Base-by-base conservation (phyloP, 2,888 invertebrate genomes). In the Rhimphoctona megacephalus region DNA sequence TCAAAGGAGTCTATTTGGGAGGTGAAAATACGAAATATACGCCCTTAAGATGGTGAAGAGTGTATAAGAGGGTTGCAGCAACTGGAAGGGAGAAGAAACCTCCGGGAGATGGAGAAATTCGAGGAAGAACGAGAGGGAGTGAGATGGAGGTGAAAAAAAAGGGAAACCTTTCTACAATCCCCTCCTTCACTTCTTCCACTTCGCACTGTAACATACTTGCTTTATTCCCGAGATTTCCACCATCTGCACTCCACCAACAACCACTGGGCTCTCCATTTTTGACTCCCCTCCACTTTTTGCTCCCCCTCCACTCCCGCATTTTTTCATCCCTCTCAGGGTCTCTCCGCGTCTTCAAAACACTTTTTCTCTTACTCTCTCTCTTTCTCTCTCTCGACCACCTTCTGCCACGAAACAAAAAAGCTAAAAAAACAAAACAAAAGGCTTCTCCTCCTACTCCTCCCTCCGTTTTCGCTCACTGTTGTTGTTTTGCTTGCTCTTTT, bases 151-250 rank as follows among this genome's bases (percentile, higher is more conserved):
- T n/a, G 33, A 76, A 57, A 70, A 74, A n/a, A 70, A 79, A 85
- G 84, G 70, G 84, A 88, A 84, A 88, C 80, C 80, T 83, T 84
- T 83, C 82, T 70, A 85, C 76, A 54, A 72, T 9, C 80, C 66
- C 80, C 78, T 72, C 83, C 61, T 81, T 70, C 74, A 19, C 81
- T 64, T 61, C 76, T 64, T 83, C 64, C 46, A 81, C 30, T 43
- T 25, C 33, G 11, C 30, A 70, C 57, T 57, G 69, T n/a, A 69
- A 83, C 79, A 79, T 86, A 88, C 88, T 88, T 88, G 89, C 89
- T 90, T 90, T 90, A 90, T 89, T 90, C 89, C 90, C 87, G 89
- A 90, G 90, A 90, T 90, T 90, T 90, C 84, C 86, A 90, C 89
- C 90, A 90, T 90, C 90, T 90, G 90, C 90, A 90, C 88, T 78